Conservation (phyloP, 2,113 vertebrate genomes). For the Sisor rabdophorus region DNA sequence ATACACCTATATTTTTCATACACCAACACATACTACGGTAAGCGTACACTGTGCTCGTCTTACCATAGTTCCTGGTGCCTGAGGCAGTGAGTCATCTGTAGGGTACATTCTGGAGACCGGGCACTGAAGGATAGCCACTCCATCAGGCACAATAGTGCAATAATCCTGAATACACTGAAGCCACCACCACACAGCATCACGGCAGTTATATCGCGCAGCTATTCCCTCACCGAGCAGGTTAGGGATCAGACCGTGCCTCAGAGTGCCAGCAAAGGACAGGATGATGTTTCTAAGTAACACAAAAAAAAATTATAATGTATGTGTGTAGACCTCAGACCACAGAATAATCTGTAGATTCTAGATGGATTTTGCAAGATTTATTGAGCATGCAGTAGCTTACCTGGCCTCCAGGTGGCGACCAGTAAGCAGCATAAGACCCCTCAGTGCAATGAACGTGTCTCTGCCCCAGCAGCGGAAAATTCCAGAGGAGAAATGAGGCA, state of each 20-base stretch:
- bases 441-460: slow-evolving; percentile 94
- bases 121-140: slow-evolving; percentile 79
- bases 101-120: slow-evolving; percentile 91
- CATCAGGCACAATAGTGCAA: slow-evolving; percentile 75
- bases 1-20: too few species aligned
- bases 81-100: slow-evolving; percentile 77
- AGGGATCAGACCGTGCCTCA: slow-evolving; percentile 93
- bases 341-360: not conserved
- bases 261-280: slow-evolving; percentile 83
- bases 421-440: slow-evolving; percentile 85
- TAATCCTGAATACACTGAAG: slow-evolving; percentile 97
- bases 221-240: slow-evolving; percentile 91
- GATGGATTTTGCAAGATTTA: not conserved
- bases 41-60: slow-evolving; percentile 15
- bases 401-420: slow-evolving; percentile 86
- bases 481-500: slow-evolving; percentile 93
- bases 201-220: slow-evolving; percentile 86
- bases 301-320: not conserved
- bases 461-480: slow-evolving; percentile 97
- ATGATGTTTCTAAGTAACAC: slow-evolving; percentile 85
- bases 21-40: too few species aligned
- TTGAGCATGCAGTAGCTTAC: slow-evolving; percentile 67
- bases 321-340: not conserved
- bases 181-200: slow-evolving; percentile 99
- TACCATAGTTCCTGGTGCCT: slow-evolving; percentile 73